Conservation (phyloP, 2,113 vertebrate genomes). For the Perognathus longimembris region DNA sequence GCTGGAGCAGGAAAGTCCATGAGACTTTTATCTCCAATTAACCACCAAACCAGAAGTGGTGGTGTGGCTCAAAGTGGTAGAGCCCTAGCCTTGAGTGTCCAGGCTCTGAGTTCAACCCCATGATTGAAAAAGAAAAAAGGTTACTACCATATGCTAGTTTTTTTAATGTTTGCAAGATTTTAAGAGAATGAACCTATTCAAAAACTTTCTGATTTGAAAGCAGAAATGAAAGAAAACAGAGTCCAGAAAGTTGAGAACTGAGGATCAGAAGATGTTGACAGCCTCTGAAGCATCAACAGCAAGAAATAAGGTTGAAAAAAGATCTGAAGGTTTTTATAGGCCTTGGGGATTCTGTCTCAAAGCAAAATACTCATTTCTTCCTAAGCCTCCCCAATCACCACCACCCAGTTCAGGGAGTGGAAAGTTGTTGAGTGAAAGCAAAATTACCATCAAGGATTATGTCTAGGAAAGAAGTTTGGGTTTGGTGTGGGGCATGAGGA, state of each 20-base stretch:
- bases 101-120: no score
- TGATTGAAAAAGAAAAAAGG: no score
- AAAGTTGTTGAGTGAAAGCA: constrained; percentile 5
- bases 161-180: neutral
- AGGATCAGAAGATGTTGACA: neutral
- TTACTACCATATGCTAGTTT: neutral
- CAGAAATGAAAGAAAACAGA: constrained; percentile 35
- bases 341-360: neutral
- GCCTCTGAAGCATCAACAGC: neutral
- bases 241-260: neutral
- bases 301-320: neutral
- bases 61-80: no score
- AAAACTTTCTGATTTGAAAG: neutral
- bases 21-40: no score
- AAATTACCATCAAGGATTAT: neutral
- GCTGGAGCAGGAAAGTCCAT: no score
- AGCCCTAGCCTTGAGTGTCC: no score
- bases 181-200: neutral
- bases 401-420: neutral
- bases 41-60: no score
- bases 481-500: neutral
- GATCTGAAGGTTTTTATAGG: neutral
- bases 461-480: constrained; percentile 38
- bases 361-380: neutral
- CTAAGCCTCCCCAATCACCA: neutral